A percentile compares a stretch with the other conserved stretches of the same genome.
Evolutionary conservation across 2,797 vertebrate genomes (phyloP).

Genomic region (Neosilurus mollespiculum): DNA sequence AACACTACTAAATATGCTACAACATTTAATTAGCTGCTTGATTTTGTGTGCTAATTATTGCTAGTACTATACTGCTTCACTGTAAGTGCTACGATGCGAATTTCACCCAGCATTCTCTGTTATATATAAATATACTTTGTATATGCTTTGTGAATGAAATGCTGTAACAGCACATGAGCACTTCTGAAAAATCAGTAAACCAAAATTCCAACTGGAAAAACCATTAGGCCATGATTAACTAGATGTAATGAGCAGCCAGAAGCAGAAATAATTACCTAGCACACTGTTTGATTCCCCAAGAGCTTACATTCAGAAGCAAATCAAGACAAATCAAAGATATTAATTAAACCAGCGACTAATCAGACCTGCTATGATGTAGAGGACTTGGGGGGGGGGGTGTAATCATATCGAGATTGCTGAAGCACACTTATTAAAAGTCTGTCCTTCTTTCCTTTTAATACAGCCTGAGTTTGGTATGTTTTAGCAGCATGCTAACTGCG

Average conservation of each 20-base stretch:
- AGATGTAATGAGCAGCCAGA: neutral
- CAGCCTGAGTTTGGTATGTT: constrained; percentile 12
- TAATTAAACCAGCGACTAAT: constrained; percentile 17
- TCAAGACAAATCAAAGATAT: constrained; percentile 14
- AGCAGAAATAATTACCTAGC: constrained; percentile 9
- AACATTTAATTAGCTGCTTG: neutral
- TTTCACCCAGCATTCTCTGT: neutral
- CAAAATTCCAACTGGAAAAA: neutral
- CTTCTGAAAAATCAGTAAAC: neutral
- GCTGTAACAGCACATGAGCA: neutral
- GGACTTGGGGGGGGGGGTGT: neutral
- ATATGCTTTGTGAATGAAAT: neutral
- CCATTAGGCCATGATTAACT: constrained; percentile 11
- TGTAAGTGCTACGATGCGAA: neutral
- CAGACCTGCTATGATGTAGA: neutral
- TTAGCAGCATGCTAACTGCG: constrained; percentile 40
- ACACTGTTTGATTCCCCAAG: constrained; percentile 3
- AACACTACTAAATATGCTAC: neutral
- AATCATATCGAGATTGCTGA: neutral
- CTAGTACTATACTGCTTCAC: neutral
- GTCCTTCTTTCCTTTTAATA: neutral
- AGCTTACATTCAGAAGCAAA: neutral
- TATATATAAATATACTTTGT: neutral
- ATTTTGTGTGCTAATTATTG: neutral
- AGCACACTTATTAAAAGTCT: constrained; percentile 2